Conservation (phyloP, 2,113 vertebrate species). For the Aspiorhynchus laticeps region DNA sequence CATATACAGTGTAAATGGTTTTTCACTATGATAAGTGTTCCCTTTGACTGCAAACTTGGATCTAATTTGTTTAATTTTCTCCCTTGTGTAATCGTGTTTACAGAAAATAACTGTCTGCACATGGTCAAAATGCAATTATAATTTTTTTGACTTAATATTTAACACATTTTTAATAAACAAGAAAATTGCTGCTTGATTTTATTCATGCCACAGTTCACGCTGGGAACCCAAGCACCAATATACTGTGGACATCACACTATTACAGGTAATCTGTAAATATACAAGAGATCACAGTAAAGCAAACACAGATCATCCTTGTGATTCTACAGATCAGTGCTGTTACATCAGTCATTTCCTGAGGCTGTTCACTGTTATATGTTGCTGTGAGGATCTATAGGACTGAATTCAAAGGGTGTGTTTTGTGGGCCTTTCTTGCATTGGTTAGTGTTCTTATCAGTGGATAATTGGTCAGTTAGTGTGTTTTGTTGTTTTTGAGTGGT, state of each 20-base stretch:
- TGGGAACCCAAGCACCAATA: not conserved
- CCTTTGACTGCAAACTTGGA: not conserved
- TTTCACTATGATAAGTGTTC: not conserved
- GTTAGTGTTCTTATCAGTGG: not conserved
- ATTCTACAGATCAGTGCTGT: slow-evolving; percentile 13
- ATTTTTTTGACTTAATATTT: not conserved
- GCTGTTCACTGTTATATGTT: not conserved
- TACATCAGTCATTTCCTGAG: slow-evolving; percentile 3
- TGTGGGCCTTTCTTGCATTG: not conserved
- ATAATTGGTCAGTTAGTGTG: not conserved
- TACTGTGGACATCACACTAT: not conserved
- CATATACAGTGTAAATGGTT: not conserved
- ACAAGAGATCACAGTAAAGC: not conserved
- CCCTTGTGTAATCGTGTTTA: not conserved
- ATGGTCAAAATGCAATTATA: not conserved
- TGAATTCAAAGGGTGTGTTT: not conserved
- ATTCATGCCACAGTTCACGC: not conserved
- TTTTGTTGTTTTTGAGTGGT: not conserved
- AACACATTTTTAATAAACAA: not conserved
- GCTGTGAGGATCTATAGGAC: not conserved
- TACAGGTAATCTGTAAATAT: not conserved
- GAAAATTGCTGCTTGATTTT: not conserved
- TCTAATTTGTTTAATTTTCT: not conserved
- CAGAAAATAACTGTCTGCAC: not conserved
- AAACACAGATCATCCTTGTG: not conserved